Evolutionary conservation across 2,113 vertebrate genomes (phyloP).

Genomic region (Callopanchax toddi): DNA sequence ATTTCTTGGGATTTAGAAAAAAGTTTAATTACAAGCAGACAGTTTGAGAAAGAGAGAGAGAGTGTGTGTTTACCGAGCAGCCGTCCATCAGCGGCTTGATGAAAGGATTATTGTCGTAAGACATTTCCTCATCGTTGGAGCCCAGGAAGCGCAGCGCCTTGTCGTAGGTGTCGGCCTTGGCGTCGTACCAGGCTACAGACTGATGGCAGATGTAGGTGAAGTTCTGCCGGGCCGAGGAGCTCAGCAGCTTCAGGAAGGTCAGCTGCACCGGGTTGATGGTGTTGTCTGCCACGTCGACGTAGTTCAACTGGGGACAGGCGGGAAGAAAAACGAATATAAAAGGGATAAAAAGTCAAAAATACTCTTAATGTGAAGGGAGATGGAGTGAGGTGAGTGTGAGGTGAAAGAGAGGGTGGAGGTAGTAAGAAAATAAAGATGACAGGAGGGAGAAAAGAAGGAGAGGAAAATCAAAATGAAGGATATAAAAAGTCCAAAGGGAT

Average conservation of each 20-base stretch:
- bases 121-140: slow-evolving; percentile 97
- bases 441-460: neutral
- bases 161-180: slow-evolving; percentile 86
- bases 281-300: slow-evolving; percentile 88
- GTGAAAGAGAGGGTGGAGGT: too few species aligned
- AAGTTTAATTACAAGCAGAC: slow-evolving; percentile 31
- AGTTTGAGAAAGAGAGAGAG: slow-evolving; percentile 22
- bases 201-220: slow-evolving; percentile 98
- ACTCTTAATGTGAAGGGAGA: too few species aligned
- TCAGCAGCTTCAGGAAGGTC: slow-evolving; percentile 97
- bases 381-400: too few species aligned
- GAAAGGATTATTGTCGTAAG: slow-evolving; percentile 93
- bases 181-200: slow-evolving; percentile 93
- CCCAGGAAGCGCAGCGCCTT: slow-evolving; percentile 95
- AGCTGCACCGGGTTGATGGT: slow-evolving; percentile 93
- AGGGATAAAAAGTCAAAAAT: neutral
- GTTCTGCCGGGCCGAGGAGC: slow-evolving; percentile 93
- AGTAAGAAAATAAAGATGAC: neutral
- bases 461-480: neutral
- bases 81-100: slow-evolving; percentile 91
- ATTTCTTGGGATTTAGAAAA: slow-evolving; percentile 26
- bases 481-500: neutral
- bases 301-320: slow-evolving; percentile 83
- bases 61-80: slow-evolving; percentile 86
- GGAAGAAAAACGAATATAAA: neutral